Evolutionary conservation across 2,113 vertebrate species (phyloP).

Genomic region (Carettochelys insculpta): DNA sequence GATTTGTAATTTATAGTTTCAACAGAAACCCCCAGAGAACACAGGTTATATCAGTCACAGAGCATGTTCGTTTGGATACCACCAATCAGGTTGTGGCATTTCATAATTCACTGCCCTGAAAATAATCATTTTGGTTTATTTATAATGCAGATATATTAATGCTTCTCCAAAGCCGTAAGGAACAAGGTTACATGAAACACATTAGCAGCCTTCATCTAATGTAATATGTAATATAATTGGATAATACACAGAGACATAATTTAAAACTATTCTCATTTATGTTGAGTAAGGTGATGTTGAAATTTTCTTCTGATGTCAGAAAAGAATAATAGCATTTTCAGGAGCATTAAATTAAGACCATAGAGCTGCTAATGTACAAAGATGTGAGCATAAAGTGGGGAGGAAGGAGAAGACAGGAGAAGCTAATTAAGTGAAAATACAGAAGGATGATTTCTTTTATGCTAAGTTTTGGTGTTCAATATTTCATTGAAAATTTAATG

Average conservation of each 20-base stretch:
- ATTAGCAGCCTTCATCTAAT: constrained; percentile 31
- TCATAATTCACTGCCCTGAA: constrained; percentile 24
- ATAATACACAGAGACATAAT: constrained; percentile 37
- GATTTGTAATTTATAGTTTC: not conserved
- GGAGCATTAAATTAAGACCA: not conserved
- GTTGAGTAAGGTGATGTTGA: constrained; percentile 21
- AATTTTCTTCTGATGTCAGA: not conserved
- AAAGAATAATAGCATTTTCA: not conserved
- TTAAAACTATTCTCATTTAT: constrained; percentile 34
- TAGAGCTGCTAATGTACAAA: not conserved
- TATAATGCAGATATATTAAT: constrained; percentile 30
- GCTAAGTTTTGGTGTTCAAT: not conserved
- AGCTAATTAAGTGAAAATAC: not conserved
- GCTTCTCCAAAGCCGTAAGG: constrained; percentile 23
- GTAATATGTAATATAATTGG: constrained; percentile 24
- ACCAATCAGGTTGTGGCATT: not conserved
- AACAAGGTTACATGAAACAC: constrained; percentile 37
- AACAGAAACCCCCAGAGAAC: not conserved
- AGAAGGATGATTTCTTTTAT: not conserved
- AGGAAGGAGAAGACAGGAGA: no score
- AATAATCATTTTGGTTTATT: constrained; percentile 39
- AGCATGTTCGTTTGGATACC: not conserved
- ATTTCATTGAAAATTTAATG: not conserved
- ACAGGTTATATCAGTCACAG: not conserved
- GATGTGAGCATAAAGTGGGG: not conserved